These are phyloP conservation scores for Entelurus aequoreus DNA, from an alignment of 2,113 vertebrate species.

Conservation along the genomic window DNA sequence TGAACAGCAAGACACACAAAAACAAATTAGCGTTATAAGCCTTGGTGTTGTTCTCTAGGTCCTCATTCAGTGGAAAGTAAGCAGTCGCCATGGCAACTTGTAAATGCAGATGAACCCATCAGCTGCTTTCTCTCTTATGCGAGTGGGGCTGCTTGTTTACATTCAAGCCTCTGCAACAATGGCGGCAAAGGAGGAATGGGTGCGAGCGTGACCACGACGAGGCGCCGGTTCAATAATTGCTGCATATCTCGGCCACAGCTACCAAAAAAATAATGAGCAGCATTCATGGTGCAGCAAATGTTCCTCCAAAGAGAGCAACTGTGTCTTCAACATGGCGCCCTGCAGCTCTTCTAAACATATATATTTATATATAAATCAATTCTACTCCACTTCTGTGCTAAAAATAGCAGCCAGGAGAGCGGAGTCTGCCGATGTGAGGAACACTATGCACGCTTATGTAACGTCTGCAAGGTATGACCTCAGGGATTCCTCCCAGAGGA, in stretches of 20 bases:
- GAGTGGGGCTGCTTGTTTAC: too few species aligned
- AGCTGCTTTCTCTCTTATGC: neutral
- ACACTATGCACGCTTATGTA: conserved; percentile 34
- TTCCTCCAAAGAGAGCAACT: conserved; percentile 2
- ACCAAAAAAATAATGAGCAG: neutral
- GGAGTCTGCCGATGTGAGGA: conserved; percentile 5
- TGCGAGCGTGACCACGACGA: too few species aligned
- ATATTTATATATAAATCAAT: conserved; percentile 20
- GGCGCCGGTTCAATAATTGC: too few species aligned
- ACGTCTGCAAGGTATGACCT: conserved; percentile 22
- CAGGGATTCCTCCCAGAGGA: neutral
- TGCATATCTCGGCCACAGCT: neutral
- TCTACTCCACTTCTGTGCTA: conserved; percentile 36
- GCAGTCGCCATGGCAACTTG: conserved; percentile 4
- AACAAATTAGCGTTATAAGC: neutral
- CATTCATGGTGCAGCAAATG: neutral
- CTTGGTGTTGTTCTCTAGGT: too few species aligned
- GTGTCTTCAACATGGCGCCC: neutral
- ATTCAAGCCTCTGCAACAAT: too few species aligned
- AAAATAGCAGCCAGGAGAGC: conserved; percentile 36
- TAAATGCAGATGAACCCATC: neutral
- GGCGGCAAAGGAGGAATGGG: too few species aligned
- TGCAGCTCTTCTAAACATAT: conserved; percentile 9
- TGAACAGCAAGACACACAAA: neutral
- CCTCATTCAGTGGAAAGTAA: neutral